Base-by-base conservation (phyloP, 2,113 vertebrate species). In the Choloepus hoffmanni region DNA sequence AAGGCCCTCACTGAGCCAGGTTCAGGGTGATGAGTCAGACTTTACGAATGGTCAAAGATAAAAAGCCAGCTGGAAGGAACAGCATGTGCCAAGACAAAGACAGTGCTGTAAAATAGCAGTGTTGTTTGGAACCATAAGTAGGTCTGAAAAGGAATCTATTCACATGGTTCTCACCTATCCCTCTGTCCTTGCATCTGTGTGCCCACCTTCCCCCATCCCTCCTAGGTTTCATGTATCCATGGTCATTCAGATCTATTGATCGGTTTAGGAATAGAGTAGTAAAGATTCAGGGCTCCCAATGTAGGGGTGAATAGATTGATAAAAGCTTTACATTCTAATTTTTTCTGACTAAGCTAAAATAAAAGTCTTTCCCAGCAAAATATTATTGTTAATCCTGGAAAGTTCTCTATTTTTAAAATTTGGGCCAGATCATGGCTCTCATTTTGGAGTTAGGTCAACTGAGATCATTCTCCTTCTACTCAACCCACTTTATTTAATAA, bases 371-470 rank as follows among this genome's bases (percentile, higher is more conserved):
- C 95, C 96, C 94, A 96, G 94, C 11, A 55, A 90, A 79, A 81
- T 82, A 78, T 48, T 65, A 65, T 88, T 95, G 74, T 95, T 92
- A 85, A 91, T 96, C 77, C 96, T 95, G 96, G 95, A 93, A 14
- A 33, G 48, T 23, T 55, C 89, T 98, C 96, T 98, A 97, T 97
- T 98, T 98, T 98, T 98, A 98, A 97, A 96, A 97, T 97, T 96
- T 95, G 7, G 30, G 86, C 97, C 96, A 88, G 97, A 98, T 96
- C 58, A 83, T 92, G 93, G 45, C 96, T 97, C 78, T 95, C 95
- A 87, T 96, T 97, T 94, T 36, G 97, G 97, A 97, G 96, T 90
- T 74, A 88, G 98, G 98, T 98, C 97, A 97, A 85, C 85, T 72
- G 94, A 97, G 90, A 98, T 96, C 97, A 97, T 97, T 96, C 89